Conservation (phyloP, 2,797 vertebrate genomes). For the Benthosema pterotum region DNA sequence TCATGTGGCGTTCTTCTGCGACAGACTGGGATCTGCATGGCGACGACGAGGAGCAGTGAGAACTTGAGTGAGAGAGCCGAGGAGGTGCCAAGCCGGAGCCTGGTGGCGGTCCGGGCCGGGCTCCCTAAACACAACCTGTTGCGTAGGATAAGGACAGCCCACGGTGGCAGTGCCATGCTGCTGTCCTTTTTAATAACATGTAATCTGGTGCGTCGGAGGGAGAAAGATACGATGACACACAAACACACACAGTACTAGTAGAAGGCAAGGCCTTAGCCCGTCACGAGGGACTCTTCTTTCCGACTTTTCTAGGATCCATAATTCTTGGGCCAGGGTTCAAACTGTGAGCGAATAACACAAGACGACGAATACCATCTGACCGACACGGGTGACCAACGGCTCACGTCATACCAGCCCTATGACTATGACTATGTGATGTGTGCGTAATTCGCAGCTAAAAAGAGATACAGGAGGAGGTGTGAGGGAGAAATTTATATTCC, state of each 20-base stretch:
- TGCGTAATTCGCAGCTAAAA: too few species aligned
- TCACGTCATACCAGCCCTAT: conserved; percentile 35
- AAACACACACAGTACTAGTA: conserved; percentile 19
- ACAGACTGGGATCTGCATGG: conserved; percentile 35
- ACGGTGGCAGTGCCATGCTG: conserved; percentile 63
- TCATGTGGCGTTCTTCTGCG: conserved; percentile 43
- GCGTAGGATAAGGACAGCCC: conserved; percentile 72
- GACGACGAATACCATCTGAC: conserved; percentile 32
- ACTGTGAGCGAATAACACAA: neutral
- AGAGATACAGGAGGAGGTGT: too few species aligned
- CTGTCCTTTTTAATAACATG: conserved; percentile 67
- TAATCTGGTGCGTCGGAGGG: conserved; percentile 75
- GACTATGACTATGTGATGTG: too few species aligned
- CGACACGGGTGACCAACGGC: conserved; percentile 9
- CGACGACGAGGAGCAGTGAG: conserved; percentile 44
- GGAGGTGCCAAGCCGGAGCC: conserved; percentile 43
- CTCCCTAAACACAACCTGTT: conserved; percentile 68
- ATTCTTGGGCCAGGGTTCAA: conserved; percentile 23
- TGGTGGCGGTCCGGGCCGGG: conserved; percentile 62
- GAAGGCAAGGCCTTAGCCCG: conserved; percentile 35
- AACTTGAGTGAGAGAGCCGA: conserved; percentile 32
- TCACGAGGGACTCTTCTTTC: conserved; percentile 7
- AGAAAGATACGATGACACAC: conserved; percentile 41
- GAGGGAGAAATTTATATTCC: too few species aligned
- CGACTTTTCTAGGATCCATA: neutral